Evolutionary conservation across 2,888 invertebrate species (phyloP).

Genomic region (Torymus auratus): DNA sequence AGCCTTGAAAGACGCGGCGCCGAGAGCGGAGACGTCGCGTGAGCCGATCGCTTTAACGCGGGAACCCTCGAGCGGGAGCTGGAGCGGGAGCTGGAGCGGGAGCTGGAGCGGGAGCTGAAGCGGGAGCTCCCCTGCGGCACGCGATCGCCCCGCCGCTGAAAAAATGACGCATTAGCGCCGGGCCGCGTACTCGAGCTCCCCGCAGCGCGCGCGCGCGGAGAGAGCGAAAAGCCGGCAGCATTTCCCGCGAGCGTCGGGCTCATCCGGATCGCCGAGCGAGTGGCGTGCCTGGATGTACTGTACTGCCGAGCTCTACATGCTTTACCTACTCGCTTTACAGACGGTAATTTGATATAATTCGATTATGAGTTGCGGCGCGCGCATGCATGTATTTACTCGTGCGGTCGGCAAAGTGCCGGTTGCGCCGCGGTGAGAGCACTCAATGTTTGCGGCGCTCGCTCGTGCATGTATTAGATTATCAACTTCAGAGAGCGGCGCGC

Average conservation of each 20-base stretch:
- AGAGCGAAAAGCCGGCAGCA: too few species aligned
- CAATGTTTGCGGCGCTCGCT: slow-evolving; percentile 69
- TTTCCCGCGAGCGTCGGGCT: too few species aligned
- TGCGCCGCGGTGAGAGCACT: slow-evolving; percentile 73
- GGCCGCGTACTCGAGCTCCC: too few species aligned
- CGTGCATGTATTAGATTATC: slow-evolving; percentile 74
- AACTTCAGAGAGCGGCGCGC: slow-evolving; percentile 73
- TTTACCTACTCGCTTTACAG: neutral
- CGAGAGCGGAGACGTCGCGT: slow-evolving; percentile 49
- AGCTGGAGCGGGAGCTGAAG: too few species aligned
- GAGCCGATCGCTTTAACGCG: slow-evolving; percentile 41
- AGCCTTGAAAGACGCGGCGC: slow-evolving; percentile 12
- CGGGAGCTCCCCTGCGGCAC: neutral
- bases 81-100: slow-evolving; percentile 14
- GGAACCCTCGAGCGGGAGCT: slow-evolving; percentile 23
- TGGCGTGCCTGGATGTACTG: too few species aligned
- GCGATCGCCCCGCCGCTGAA: neutral
- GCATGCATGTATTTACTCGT: slow-evolving; percentile 57
- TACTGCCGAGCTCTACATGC: too few species aligned
- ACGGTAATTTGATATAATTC: slow-evolving; percentile 73
- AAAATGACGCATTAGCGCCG: neutral
- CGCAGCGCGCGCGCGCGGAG: too few species aligned
- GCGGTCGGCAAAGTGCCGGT: slow-evolving; percentile 70
- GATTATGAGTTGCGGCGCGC: slow-evolving; percentile 68
- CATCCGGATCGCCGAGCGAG: too few species aligned